Percentiles rank a stretch among this genome's conserved stretches.
These are phyloP conservation scores for Xanthia togata DNA, from an alignment of 2,888 invertebrate species.

Conservation along the genomic window DNA sequence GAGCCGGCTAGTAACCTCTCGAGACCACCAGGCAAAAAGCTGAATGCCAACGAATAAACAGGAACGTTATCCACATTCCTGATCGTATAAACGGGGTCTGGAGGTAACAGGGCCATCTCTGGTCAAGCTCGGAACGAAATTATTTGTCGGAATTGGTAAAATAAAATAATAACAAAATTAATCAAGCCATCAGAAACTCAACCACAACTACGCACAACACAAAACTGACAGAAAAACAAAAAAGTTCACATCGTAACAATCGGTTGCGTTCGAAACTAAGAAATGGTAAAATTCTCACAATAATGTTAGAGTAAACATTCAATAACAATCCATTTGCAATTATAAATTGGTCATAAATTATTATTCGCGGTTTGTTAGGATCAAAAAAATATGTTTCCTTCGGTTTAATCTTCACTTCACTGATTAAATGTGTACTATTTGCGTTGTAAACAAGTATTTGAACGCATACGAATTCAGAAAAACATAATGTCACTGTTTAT, in stretches of 20 bases:
- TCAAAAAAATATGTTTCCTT: accelerated
- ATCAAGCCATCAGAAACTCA: conserved; percentile 90
- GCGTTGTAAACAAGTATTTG: conserved; percentile 9
- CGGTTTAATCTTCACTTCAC: neutral
- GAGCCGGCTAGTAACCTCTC: conserved; percentile 93
- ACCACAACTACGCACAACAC: conserved; percentile 90
- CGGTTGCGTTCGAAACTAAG: conserved; percentile 52
- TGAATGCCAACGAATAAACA: conserved; percentile 93
- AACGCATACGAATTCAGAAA: conserved; percentile 25
- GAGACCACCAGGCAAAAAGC: conserved; percentile 90
- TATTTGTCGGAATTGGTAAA: conserved; percentile 83
- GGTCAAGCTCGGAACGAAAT: conserved; percentile 89
- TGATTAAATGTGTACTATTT: neutral
- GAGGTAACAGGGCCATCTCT: conserved; percentile 93
- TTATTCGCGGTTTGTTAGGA: accelerated
- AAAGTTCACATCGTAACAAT: conserved; percentile 69
- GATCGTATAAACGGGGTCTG: conserved; percentile 94
- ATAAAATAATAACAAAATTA: conserved; percentile 87
- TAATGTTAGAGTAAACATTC: neutral
- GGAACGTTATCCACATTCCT: conserved; percentile 93
- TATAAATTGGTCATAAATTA: neutral
- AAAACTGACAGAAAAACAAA: conserved; percentile 89
- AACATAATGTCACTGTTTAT: conserved; percentile 42
- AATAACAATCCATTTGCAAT: neutral
- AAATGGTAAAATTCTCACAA: accelerated